phyloP scores from a whole-genome alignment of 23 tunicate genomes.

The Trididemnum nubilum region DNA sequence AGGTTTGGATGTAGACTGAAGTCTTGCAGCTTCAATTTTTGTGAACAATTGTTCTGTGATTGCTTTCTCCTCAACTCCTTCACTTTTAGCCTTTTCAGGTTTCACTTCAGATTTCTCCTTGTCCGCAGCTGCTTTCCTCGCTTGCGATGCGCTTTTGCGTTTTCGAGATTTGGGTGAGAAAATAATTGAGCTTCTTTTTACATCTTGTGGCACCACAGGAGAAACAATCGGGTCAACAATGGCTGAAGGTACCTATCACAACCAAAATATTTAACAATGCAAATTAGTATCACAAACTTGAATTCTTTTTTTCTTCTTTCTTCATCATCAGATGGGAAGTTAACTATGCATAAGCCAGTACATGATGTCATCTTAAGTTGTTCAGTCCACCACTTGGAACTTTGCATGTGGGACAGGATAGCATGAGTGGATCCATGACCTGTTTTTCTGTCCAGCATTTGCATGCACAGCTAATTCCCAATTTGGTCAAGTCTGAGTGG shows the following conservation, averaged over 20 bases:
- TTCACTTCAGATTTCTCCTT: not conserved
- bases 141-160: constrained; percentile 35
- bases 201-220: constrained; percentile 83
- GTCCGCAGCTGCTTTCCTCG: not conserved
- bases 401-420: too few species aligned
- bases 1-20: not conserved
- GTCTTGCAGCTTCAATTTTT: constrained; percentile 19
- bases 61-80: not conserved
- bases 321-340: too few species aligned
- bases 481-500: too few species aligned
- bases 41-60: not conserved
- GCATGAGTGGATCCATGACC: too few species aligned
- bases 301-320: too few species aligned
- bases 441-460: too few species aligned
- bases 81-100: constrained; percentile 4
- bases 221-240: constrained; percentile 80
- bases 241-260: constrained; percentile 15
- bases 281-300: too few species aligned
- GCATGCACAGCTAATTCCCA: too few species aligned
- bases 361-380: too few species aligned
- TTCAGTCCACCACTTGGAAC: too few species aligned
- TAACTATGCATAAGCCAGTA: too few species aligned
- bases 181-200: constrained; percentile 26
- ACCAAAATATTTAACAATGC: not conserved
- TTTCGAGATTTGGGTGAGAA: constrained; percentile 53